phyloP scores from a whole-genome alignment of 2,888 invertebrate genomes.

The Actias luna region DNA sequence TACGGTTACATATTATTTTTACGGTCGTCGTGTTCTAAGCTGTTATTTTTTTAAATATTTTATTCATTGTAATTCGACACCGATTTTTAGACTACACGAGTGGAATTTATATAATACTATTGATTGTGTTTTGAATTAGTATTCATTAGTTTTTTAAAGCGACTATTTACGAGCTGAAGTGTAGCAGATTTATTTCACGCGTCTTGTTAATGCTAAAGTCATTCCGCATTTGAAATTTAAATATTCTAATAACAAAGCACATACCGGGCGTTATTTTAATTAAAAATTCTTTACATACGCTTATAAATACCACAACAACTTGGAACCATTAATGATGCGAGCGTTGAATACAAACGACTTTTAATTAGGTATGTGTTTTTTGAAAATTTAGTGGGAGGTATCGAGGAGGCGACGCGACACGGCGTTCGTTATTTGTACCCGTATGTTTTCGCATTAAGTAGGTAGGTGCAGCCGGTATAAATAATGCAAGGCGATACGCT shows the following conservation, averaged over 20 bases:
- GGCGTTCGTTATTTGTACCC: slow-evolving; percentile 17
- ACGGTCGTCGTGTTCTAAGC: slow-evolving; percentile 20
- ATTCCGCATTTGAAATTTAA: slow-evolving; percentile 4
- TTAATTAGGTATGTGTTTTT: neutral
- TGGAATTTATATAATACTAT: neutral
- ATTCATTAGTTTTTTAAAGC: slow-evolving; percentile 8
- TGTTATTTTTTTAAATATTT: neutral
- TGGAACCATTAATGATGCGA: neutral
- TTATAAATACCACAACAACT: slow-evolving; percentile 9
- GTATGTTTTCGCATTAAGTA: slow-evolving; percentile 46
- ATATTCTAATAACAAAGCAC: slow-evolving; percentile 7
- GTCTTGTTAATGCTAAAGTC: neutral
- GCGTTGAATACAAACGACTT: neutral
- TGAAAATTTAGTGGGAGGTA: slow-evolving; percentile 7
- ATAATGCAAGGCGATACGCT: slow-evolving; percentile 64
- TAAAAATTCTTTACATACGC: slow-evolving; percentile 1
- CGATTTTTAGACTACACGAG: neutral
- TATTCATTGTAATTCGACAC: neutral
- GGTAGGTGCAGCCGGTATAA: slow-evolving; percentile 58
- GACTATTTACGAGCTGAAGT: slow-evolving; percentile 10
- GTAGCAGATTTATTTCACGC: slow-evolving; percentile 1
- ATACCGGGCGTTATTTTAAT: neutral
- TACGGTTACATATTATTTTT: slow-evolving; percentile 26
- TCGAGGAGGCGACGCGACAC: slow-evolving; percentile 18
- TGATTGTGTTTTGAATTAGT: neutral